phyloP scores from a whole-genome alignment of 2,113 vertebrate genomes.

The Excalfactoria chinensis region DNA sequence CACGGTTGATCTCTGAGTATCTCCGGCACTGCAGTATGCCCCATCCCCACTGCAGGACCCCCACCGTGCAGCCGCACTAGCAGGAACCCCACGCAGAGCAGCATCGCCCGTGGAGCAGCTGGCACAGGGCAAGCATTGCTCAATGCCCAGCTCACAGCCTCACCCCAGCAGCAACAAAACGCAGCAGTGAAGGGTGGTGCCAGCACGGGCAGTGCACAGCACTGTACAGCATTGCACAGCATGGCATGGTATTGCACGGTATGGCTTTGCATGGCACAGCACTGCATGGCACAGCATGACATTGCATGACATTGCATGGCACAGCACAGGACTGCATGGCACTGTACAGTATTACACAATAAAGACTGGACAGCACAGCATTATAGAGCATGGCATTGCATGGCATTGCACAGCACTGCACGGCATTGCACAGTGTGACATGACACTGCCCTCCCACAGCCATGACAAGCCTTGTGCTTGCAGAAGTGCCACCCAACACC shows the following conservation, averaged over 20 bases:
- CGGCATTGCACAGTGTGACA: not conserved
- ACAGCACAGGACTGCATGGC: no score
- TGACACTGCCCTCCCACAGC: not conserved
- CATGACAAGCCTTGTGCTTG: not conserved
- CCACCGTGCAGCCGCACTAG: not conserved
- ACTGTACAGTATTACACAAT: no score
- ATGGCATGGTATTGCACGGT: no score
- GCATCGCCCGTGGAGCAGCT: not conserved
- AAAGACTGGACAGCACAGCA: no score
- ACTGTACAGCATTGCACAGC: no score
- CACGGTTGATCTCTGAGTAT: fast-evolving
- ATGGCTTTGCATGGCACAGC: no score
- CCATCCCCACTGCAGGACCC: not conserved
- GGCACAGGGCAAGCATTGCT: fast-evolving
- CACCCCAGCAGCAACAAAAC: fast-evolving
- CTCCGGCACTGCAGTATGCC: fast-evolving
- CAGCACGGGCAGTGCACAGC: fast-evolving
- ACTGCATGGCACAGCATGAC: no score
- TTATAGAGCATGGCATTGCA: no score
- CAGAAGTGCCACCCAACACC: not conserved
- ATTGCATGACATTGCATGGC: not conserved
- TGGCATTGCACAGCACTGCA: no score
- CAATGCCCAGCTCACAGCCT: not conserved
- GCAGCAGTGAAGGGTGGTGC: not conserved
- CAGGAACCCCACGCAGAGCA: not conserved